Conservation (phyloP, 2,797 vertebrate species). For the Hylomyscus alleni region DNA sequence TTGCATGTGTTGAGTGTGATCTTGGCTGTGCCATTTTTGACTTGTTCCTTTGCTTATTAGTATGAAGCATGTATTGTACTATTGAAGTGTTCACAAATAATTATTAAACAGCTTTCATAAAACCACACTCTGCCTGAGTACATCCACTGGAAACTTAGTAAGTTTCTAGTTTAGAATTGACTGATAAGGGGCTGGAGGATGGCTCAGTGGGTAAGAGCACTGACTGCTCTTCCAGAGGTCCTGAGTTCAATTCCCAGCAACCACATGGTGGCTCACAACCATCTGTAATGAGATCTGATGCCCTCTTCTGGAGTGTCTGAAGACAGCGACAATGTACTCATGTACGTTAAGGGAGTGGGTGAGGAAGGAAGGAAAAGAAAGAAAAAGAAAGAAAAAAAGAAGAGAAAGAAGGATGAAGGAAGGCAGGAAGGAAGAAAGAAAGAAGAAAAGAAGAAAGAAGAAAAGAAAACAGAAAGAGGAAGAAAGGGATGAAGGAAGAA, state of each 20-base stretch:
- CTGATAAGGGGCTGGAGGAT: neutral
- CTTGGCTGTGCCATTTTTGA: neutral
- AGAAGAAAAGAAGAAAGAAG: too few species aligned
- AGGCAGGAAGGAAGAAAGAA: too few species aligned
- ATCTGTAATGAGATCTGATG: neutral
- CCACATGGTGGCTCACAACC: neutral
- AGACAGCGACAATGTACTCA: neutral
- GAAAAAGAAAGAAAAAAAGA: too few species aligned
- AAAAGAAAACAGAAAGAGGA: too few species aligned
- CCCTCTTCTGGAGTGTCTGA: neutral
- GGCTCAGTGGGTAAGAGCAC: too few species aligned
- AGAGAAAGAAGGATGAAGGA: too few species aligned
- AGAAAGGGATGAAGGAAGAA: too few species aligned
- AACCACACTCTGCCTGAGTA: neutral
- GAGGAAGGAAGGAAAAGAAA: too few species aligned
- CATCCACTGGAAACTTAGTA: neutral
- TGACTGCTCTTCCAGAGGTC: neutral
- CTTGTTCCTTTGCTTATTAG: neutral
- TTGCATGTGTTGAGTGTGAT: neutral
- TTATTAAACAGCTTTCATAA: neutral
- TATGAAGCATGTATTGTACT: neutral
- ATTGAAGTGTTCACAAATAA: neutral
- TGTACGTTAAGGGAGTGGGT: neutral
- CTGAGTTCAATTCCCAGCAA: neutral
- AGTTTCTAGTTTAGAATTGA: neutral